Evolutionary conservation across 2,888 invertebrate genomes (phyloP).

Genomic region (Apoderus coryli): DNA sequence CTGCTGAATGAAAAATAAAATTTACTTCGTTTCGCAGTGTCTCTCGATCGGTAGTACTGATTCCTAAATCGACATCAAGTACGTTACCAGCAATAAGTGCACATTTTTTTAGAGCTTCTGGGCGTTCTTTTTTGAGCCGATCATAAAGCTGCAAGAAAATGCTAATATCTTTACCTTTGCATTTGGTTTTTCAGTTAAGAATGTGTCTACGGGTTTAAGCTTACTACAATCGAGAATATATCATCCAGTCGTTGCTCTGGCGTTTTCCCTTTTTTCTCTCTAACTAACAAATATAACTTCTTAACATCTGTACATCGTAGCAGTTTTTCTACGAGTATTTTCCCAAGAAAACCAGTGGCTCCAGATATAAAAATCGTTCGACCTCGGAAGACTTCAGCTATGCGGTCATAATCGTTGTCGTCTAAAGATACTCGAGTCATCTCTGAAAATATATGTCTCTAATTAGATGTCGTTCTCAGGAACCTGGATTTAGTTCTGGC

Average conservation of each 20-base stretch:
- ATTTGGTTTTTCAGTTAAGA: constrained; percentile 1
- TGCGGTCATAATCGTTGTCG: constrained; percentile 17
- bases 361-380: constrained; percentile 32
- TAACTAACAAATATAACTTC: constrained; percentile 30
- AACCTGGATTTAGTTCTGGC: too few species aligned
- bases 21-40: constrained; percentile 37
- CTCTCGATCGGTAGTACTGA: constrained; percentile 33
- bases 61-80: constrained; percentile 31
- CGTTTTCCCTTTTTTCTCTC: constrained; percentile 29
- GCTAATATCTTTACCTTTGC: too few species aligned
- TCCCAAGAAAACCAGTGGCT: constrained; percentile 33
- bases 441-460: too few species aligned
- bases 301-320: constrained; percentile 30
- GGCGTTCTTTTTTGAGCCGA: constrained; percentile 43
- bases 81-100: constrained; percentile 39
- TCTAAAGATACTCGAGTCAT: too few species aligned
- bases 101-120: constrained; percentile 39
- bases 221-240: constrained; percentile 26
- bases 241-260: constrained; percentile 29
- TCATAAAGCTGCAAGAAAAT: constrained; percentile 56
- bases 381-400: constrained; percentile 20
- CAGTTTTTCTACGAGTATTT: constrained; percentile 33
- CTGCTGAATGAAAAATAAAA: constrained; percentile 56
- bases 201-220: constrained; percentile 8
- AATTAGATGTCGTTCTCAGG: too few species aligned